phyloP scores from a whole-genome alignment of 2,797 vertebrate genomes.

The Dipus sagitta region DNA sequence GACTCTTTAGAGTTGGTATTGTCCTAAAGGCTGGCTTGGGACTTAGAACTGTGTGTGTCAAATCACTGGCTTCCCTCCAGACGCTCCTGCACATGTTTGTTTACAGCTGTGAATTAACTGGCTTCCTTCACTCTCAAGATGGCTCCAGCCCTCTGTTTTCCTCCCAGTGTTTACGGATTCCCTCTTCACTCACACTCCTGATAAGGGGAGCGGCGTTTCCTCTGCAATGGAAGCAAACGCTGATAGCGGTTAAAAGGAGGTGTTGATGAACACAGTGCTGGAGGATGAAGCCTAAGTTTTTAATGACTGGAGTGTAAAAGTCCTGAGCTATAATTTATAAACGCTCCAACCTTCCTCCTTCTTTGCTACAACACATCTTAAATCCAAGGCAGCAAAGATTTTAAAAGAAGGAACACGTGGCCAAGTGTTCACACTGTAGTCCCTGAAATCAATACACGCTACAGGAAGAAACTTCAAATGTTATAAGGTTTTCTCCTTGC shows the following conservation, averaged over 20 bases:
- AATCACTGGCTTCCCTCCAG: not conserved
- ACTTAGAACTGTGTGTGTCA: not conserved
- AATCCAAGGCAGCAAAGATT: conserved; percentile 67
- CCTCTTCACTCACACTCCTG: conserved; percentile 59
- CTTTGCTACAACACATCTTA: conserved; percentile 47
- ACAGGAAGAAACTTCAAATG: not conserved
- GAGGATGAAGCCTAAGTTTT: conserved; percentile 22
- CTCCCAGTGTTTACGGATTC: conserved; percentile 5
- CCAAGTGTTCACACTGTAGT: not conserved
- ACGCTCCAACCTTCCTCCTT: conserved; percentile 5
- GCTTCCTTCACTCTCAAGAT: not conserved
- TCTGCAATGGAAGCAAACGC: conserved; percentile 18
- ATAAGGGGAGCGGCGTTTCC: conserved; percentile 59
- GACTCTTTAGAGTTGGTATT: not conserved
- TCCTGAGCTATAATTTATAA: conserved; percentile 42
- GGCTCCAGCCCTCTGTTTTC: not conserved
- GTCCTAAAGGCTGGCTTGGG: not conserved
- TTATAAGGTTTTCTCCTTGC: not conserved
- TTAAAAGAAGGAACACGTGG: conserved; percentile 54
- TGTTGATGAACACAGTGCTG: conserved; percentile 11
- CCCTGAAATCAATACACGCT: conserved; percentile 9
- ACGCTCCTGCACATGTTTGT: not conserved
- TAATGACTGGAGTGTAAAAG: conserved; percentile 58
- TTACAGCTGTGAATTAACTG: not conserved
- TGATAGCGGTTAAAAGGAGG: conserved; percentile 47